phyloP scores from a whole-genome alignment of 2,797 vertebrate genomes.

The Malacoctenus gilli region DNA sequence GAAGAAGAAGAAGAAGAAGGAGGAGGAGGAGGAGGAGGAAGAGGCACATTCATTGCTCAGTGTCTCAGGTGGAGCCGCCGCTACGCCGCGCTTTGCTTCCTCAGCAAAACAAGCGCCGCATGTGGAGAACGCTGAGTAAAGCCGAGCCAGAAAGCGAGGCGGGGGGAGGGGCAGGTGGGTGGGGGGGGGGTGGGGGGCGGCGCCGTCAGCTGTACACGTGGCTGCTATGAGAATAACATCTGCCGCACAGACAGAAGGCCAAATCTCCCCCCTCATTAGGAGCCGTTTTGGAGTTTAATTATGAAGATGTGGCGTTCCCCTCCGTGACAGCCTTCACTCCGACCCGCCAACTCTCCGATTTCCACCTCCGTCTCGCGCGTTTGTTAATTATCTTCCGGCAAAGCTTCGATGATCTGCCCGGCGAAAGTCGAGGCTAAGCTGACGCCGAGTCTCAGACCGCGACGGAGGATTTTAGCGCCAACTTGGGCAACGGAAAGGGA shows the following conservation, averaged over 20 bases:
- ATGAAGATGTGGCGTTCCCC: too few relatives aligned
- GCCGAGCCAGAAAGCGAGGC: constrained; percentile 14
- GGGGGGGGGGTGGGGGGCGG: not conserved
- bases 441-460: too few relatives aligned
- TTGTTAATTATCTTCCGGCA: too few relatives aligned
- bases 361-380: too few relatives aligned
- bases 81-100: constrained; percentile 38
- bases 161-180: constrained; percentile 9
- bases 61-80: constrained; percentile 45
- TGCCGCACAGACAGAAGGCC: constrained; percentile 19
- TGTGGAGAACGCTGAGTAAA: constrained; percentile 56
- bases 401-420: too few relatives aligned
- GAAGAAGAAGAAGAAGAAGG: constrained; percentile 13
- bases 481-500: too few relatives aligned
- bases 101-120: constrained; percentile 47
- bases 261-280: constrained; percentile 53
- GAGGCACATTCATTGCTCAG: constrained; percentile 51
- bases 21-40: constrained; percentile 21
- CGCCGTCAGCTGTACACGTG: constrained; percentile 32
- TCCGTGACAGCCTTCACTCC: constrained; percentile 57
- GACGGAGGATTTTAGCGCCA: too few relatives aligned
- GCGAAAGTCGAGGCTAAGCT: too few relatives aligned
- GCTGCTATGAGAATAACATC: constrained; percentile 31
- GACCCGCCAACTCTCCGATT: constrained; percentile 52
- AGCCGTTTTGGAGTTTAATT: constrained; percentile 65